A percentile compares a stretch with the other conserved stretches of the same genome.
Evolutionary conservation across 2,888 invertebrate species (phyloP).

Genomic region (Ornithoptera alexandrae): DNA sequence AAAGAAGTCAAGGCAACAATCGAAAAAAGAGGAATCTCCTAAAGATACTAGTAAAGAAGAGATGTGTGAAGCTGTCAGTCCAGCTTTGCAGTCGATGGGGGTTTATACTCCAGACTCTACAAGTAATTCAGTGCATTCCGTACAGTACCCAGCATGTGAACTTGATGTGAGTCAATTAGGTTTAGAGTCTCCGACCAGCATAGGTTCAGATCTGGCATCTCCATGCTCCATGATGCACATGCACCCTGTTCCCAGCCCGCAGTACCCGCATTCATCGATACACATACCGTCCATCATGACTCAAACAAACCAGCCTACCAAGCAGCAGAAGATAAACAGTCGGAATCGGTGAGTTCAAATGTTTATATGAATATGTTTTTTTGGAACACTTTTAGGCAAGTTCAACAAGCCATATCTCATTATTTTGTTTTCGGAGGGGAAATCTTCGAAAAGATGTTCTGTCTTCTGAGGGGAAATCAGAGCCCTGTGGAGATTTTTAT

Average conservation of each 20-base stretch:
- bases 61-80: conserved; percentile 70
- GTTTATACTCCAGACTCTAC: conserved; percentile 93
- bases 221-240: conserved; percentile 86
- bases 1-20: conserved; percentile 62
- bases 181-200: conserved; percentile 93
- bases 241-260: conserved; percentile 76
- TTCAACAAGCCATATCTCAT: background rate
- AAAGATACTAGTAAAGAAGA: conserved; percentile 68
- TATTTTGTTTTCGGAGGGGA: too few species aligned
- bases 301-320: conserved; percentile 73
- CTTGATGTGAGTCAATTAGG: conserved; percentile 91
- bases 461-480: too few species aligned
- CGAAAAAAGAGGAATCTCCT: conserved; percentile 68
- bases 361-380: background rate
- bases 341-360: conserved; percentile 59
- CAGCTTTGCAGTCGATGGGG: conserved; percentile 88
- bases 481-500: too few species aligned
- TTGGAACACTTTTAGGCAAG: background rate
- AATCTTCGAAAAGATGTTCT: too few species aligned
- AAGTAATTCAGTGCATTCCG: conserved; percentile 89
- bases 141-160: conserved; percentile 89
- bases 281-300: conserved; percentile 76
- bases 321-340: conserved; percentile 74
- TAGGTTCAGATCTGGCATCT: conserved; percentile 90
- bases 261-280: conserved; percentile 79